A percentile compares a stretch with the other conserved stretches of the same genome.
Conservation (phyloP, 1,140 invertebrate species). For the Philaenus spumarius region DNA sequence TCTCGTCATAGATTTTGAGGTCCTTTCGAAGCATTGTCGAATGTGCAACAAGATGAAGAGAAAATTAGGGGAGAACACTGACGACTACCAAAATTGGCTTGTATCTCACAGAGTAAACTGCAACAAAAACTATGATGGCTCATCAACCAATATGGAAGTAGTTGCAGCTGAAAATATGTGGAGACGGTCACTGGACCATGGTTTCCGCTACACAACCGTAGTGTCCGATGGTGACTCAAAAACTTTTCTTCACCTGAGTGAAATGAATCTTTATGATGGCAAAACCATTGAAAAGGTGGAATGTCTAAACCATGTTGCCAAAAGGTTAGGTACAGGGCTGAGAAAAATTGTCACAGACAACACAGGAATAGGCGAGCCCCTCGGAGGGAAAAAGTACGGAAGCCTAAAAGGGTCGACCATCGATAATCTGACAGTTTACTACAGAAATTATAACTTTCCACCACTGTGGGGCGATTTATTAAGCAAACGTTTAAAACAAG, state of each 20-base stretch:
- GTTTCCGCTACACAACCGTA: constrained; percentile 29
- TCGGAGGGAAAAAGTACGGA: no score
- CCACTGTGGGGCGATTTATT: constrained; percentile 8
- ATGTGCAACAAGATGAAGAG: neutral
- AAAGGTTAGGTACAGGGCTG: no score
- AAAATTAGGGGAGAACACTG: neutral
- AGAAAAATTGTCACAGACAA: no score
- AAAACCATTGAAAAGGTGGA: no score
- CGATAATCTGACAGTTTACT: no score
- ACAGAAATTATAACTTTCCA: constrained; percentile 3
- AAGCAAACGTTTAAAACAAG: no score
- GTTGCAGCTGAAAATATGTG: constrained; percentile 27
- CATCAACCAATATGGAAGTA: constrained; percentile 27
- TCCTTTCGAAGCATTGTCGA: neutral
- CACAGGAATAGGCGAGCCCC: no score
- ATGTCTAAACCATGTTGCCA: constrained; percentile 32
- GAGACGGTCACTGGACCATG: constrained; percentile 25
- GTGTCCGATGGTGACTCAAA: no score
- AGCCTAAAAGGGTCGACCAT: constrained; percentile 9
- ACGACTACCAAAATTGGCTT: constrained; percentile 10
- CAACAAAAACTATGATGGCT: constrained; percentile 22
- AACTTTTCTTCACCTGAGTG: constrained; percentile 22
- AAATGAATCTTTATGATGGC: no score
- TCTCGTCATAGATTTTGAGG: no score
- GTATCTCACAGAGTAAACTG: constrained; percentile 22